Conservation (phyloP, 2,113 vertebrate species). For the Burhinus oedicnemus region DNA sequence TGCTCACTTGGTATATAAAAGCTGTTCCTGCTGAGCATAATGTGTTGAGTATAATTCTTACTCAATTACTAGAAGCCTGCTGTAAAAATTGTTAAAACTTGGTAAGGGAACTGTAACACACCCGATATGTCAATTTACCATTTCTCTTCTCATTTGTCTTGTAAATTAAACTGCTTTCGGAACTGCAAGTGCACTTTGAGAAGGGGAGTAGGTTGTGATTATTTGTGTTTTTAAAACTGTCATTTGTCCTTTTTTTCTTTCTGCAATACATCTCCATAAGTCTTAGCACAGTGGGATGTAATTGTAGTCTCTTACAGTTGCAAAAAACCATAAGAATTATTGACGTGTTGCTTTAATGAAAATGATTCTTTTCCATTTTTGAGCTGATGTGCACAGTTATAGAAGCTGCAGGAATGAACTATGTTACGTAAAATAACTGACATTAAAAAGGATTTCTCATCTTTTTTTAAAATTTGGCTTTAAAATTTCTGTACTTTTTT, state of each 20-base stretch:
- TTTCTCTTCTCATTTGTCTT: not conserved
- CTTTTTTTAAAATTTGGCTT: not conserved
- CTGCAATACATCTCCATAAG: not conserved
- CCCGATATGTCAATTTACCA: not conserved
- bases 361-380: not conserved
- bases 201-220: not conserved
- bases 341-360: not conserved
- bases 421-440: not conserved
- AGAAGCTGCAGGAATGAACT: not conserved
- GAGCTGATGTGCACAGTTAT: not conserved
- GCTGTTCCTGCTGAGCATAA: slow-evolving; percentile 19
- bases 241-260: not conserved
- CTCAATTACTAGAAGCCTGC: not conserved
- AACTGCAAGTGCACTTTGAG: not conserved
- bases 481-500: not conserved
- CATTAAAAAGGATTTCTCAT: not conserved
- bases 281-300: not conserved
- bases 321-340: not conserved
- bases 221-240: not conserved
- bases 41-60: slow-evolving; percentile 21
- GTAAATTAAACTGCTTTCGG: not conserved
- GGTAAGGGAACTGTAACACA: not conserved
- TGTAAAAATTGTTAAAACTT: not conserved
- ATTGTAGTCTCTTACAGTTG: not conserved
- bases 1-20: not conserved